Conservation (phyloP, 2,113 vertebrate species). For the Xerus inauris region DNA sequence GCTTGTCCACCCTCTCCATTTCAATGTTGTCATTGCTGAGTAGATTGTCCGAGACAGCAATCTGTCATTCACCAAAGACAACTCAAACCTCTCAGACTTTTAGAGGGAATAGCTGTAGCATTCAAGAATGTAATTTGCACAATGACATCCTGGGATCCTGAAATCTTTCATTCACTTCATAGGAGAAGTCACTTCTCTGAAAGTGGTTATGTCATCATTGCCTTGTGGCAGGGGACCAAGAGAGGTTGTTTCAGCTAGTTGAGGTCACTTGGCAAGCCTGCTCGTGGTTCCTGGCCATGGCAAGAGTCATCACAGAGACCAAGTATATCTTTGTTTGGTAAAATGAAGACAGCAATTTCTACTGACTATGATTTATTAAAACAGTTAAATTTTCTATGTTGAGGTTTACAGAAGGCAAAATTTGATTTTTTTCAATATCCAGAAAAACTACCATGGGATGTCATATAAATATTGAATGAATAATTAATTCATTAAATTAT, state of each 20-base stretch:
- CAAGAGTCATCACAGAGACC: not conserved
- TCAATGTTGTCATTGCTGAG: slow-evolving; percentile 45
- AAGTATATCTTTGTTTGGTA: not conserved
- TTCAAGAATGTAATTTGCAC: slow-evolving; percentile 60
- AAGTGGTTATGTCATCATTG: slow-evolving; percentile 51
- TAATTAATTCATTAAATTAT: not conserved
- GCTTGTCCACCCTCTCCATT: not conserved
- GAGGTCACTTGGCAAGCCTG: not conserved
- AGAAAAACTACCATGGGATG: not conserved
- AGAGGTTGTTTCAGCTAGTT: not conserved
- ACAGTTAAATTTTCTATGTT: not conserved
- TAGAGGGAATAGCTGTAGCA: not conserved
- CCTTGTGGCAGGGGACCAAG: slow-evolving; percentile 13
- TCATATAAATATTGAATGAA: not conserved
- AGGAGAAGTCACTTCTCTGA: slow-evolving; percentile 50
- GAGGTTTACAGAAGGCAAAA: not conserved
- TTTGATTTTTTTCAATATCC: not conserved
- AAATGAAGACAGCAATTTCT: not conserved
- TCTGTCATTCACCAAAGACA: slow-evolving; percentile 61
- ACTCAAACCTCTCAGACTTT: slow-evolving; percentile 24
- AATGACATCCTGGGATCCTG: slow-evolving; percentile 16
- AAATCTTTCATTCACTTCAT: slow-evolving; percentile 20
- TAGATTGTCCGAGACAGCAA: slow-evolving; percentile 47
- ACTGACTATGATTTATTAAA: not conserved
- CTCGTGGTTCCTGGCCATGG: not conserved